phyloP scores from a whole-genome alignment of 30 jellyfish, hydroid and myxozoan genomes.

The Rhopilema esculentum region DNA sequence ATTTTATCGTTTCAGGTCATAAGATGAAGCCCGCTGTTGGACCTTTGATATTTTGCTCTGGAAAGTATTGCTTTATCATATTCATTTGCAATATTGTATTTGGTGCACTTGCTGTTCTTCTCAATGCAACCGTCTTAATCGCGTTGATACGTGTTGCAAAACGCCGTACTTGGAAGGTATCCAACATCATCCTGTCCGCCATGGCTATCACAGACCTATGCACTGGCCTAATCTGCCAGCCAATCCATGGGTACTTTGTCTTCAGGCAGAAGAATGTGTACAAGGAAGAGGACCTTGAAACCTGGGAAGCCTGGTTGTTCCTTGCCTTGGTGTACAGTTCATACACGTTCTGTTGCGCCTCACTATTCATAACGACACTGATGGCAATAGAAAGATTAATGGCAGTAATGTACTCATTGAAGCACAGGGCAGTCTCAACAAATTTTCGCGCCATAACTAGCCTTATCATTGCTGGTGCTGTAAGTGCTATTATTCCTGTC shows the following conservation, averaged over 20 bases:
- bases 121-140: slow-evolving; percentile 6
- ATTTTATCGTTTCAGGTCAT: background rate
- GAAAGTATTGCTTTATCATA: slow-evolving; percentile 20
- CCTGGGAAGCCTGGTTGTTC: slow-evolving; percentile 42
- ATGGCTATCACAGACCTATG: slow-evolving; percentile 18
- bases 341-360: slow-evolving; percentile 36
- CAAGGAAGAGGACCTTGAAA: slow-evolving; percentile 4
- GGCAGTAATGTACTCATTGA: slow-evolving; percentile 13
- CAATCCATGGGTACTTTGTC: slow-evolving; percentile 31
- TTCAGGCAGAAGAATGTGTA: slow-evolving; percentile 23
- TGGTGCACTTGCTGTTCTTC: slow-evolving; percentile 3
- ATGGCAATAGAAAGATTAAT: slow-evolving; percentile 20
- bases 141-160: slow-evolving; percentile 21
- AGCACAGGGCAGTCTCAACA: slow-evolving; percentile 10
- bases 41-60: slow-evolving; percentile 42
- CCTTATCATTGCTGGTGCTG: background rate
- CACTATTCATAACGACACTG: background rate
- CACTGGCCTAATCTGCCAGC: slow-evolving; percentile 57
- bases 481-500: slow-evolving; percentile 14
- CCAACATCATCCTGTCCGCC: slow-evolving; percentile 28
- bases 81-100: slow-evolving; percentile 21
- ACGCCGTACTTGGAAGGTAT: background rate
- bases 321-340: slow-evolving; percentile 29
- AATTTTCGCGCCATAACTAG: background rate
- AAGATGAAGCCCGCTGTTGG: slow-evolving; percentile 42